Conservation (phyloP, 1,140 invertebrate species). For the Popillia japonica region DNA sequence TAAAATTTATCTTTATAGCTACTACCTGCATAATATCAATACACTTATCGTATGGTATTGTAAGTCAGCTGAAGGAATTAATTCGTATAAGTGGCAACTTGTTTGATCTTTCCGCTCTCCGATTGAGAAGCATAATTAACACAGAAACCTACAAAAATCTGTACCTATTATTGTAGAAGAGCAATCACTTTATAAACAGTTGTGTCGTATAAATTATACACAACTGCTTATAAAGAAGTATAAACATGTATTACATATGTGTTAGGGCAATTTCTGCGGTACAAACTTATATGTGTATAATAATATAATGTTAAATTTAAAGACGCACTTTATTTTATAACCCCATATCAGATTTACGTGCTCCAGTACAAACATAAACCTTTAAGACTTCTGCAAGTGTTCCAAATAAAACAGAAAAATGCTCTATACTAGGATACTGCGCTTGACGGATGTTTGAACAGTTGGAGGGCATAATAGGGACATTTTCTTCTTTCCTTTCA, state of each 20-base stretch:
- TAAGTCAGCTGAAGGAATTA: neutral
- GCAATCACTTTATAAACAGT: too few relatives aligned
- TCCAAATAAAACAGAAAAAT: conserved; percentile 16
- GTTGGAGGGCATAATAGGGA: neutral
- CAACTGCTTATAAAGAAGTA: too few relatives aligned
- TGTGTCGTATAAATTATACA: too few relatives aligned
- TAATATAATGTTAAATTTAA: too few relatives aligned
- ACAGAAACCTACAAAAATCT: too few relatives aligned
- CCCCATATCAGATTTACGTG: neutral
- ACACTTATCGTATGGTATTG: neutral
- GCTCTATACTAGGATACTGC: neutral
- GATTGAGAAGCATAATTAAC: too few relatives aligned
- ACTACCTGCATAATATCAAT: neutral
- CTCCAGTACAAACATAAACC: neutral
- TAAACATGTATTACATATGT: too few relatives aligned
- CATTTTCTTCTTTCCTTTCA: neutral
- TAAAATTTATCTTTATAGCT: too few relatives aligned
- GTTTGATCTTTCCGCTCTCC: neutral
- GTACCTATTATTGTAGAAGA: too few relatives aligned
- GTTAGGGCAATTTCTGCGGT: too few relatives aligned
- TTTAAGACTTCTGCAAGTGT: neutral
- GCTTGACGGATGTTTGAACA: conserved; percentile 16
- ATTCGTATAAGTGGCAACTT: neutral
- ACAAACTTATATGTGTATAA: too few relatives aligned
- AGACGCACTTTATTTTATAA: neutral